These are phyloP conservation scores for Rhagium mordax DNA, from an alignment of 2,888 invertebrate genomes.

Conservation along the genomic window DNA sequence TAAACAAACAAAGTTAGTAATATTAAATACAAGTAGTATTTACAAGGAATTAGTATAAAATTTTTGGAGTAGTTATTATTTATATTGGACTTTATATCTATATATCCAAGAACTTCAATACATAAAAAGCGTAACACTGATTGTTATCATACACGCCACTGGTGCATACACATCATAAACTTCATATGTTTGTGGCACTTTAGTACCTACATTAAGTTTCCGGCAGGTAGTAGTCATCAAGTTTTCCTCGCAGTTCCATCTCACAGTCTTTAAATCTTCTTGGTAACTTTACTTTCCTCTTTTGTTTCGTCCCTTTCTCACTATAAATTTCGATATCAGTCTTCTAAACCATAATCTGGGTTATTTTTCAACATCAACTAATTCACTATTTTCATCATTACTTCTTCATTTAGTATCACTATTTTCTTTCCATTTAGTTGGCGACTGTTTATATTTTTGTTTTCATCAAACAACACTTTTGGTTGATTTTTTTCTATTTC, in stretches of 20 bases:
- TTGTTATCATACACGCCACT: not conserved
- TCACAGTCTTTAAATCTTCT: too few relatives aligned
- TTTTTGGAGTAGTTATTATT: too few relatives aligned
- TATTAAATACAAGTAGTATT: too few relatives aligned
- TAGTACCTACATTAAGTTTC: not conserved
- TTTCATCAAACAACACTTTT: not conserved
- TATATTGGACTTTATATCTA: too few relatives aligned
- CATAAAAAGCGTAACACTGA: too few relatives aligned
- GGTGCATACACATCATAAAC: not conserved
- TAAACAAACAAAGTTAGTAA: too few relatives aligned
- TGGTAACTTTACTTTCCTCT: too few relatives aligned
- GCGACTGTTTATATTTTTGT: not conserved
- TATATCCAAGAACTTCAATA: too few relatives aligned
- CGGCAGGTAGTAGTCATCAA: not conserved
- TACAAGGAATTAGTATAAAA: too few relatives aligned
- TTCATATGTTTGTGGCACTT: not conserved
- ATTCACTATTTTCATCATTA: not conserved
- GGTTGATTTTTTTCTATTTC: not conserved
- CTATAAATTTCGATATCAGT: too few relatives aligned
- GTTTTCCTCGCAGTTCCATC: not conserved
- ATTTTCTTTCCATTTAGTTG: not conserved
- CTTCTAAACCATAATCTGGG: not conserved
- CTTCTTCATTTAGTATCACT: not conserved
- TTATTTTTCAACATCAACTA: not conserved
- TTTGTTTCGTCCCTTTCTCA: too few relatives aligned